Base-by-base conservation (phyloP, 1,140 invertebrate species). In the Drosophila orena region DNA sequence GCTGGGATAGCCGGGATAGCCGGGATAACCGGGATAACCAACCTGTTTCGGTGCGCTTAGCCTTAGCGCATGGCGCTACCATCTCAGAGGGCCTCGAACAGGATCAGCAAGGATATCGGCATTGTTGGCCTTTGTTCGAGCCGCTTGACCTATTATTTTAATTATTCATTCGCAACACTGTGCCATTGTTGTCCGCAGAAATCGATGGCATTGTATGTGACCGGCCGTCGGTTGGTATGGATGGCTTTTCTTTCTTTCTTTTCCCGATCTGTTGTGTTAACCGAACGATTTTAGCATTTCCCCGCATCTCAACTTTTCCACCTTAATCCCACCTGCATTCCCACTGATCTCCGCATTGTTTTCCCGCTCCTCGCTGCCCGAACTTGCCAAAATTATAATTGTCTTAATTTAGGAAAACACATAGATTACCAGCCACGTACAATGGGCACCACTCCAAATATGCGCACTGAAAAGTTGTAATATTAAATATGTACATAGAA, bases 121-220 rank as follows among this genome's bases (percentile, higher is more conserved):
- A 73, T 81, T 80, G 77, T 75, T n/a, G n/a, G 17, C 52, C 60
- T 88, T 81, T 86, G 74, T 85, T 78, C 64, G 70, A 75, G 65
- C 74, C 60, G 73, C 83, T 88, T 86, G 79, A 86, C 83, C 83
- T 88, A 83, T 83, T 86, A 86, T 86, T 77, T 65, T 86, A 86
- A 86, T 86, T 86, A 86, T 86, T 83, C 71, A 79, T 79, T 88
- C 75, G 83, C 75, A 86, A 86, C 83, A 86, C 81, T 86, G 81
- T 72, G 73, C 69, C 78, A 86, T 85, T 85, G 81, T 85, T 42
- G n/a, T 22, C 43, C 3, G 43, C 68, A 62, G 30, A 30, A 30
- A 30, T 30, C 27, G 27, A 30, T 30, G 27, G 27, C 27, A 30
- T 30, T 30, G 27, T 30, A 8, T n/a, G n/a, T n/a, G n/a, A n/a